Evolutionary conservation across 2,888 invertebrate genomes (phyloP).

Genomic region (Agrotis puta): DNA sequence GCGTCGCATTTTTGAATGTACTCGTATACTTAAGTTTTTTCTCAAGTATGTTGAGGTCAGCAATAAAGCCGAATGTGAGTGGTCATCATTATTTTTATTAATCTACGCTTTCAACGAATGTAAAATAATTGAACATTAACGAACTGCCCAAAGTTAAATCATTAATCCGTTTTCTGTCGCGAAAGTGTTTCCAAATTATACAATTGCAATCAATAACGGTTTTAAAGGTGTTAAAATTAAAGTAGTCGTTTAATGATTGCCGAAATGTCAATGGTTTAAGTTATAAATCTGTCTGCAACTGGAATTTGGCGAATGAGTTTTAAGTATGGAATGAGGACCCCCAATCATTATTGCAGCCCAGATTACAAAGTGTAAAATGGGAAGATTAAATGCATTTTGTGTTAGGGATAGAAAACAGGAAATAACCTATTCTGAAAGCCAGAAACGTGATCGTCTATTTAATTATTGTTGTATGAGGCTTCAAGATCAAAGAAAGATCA

Average conservation of each 20-base stretch:
- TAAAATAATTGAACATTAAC: slow-evolving; percentile 26
- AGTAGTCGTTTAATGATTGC: slow-evolving; percentile 47
- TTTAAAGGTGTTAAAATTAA: slow-evolving; percentile 58
- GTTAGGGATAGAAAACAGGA: too few relatives aligned
- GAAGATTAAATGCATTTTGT: too few relatives aligned
- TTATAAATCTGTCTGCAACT: slow-evolving; percentile 28
- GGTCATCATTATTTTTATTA: slow-evolving; percentile 30
- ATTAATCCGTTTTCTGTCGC: slow-evolving; percentile 29
- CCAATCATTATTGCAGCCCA: neutral
- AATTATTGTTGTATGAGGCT: neutral
- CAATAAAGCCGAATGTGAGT: slow-evolving; percentile 25
- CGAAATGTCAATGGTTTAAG: slow-evolving; percentile 53
- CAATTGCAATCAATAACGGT: slow-evolving; percentile 55
- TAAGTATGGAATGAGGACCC: slow-evolving; percentile 28
- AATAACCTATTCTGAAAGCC: too few relatives aligned
- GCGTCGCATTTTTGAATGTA: slow-evolving; percentile 8
- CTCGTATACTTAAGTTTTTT: neutral
- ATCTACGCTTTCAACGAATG: slow-evolving; percentile 3
- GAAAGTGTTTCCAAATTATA: slow-evolving; percentile 51
- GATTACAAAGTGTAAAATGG: neutral
- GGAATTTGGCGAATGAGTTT: slow-evolving; percentile 32
- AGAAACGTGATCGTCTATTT: too few relatives aligned
- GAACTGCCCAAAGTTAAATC: slow-evolving; percentile 33
- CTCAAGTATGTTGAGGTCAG: slow-evolving; percentile 38
- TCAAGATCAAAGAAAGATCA: neutral